Evolutionary conservation across 2,888 invertebrate genomes (phyloP), one percentile per base, ranked within the genome.

Genomic region (Nematopogon swammerdamellus): DNA sequence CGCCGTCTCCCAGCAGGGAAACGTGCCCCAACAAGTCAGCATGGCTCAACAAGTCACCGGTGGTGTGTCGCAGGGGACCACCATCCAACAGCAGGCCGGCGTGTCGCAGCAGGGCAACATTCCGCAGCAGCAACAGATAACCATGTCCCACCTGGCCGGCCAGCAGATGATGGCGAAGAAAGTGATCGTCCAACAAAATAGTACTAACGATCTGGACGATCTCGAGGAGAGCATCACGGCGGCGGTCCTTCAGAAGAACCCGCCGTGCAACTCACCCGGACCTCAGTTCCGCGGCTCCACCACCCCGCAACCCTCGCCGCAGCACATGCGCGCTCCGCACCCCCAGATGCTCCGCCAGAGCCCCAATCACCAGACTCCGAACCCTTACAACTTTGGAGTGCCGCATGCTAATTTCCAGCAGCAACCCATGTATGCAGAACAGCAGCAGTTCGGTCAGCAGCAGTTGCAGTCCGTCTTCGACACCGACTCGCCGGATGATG

Each of bases 151-250:
- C 48, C n/a, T 17, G 11, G 18, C 3, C 11, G 17, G 19, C 43
- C 43, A 49, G 53, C 64, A 65, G 36, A 52, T 48, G 10, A 57
- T 65, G 17, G 19, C 36, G 1, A 74, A 73, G 48, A 72, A 76
- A 60, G 74, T 74, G 16, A 63, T 67, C n/a, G 74, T 74, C 0
- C 74, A 73, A 58, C 72, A 74, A 1, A 77, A 75, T 54, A 75
- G 74, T 52, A 72, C 79, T 0, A 74, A 67, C 49, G 80, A 79
- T 50, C 72, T 80, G 72, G 81, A 79, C 51, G 81, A 81, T 59
- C 65, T 81, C 20, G 81, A 81, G 58, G 80, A 81, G 43, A 81
- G 81, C 55, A 81, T 81, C 52, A 75, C 79, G 8, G 81, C 81
- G 3, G 81, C 81, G 2, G 77, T 80, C 53, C 64, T 81, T 16